Evolutionary conservation across 2,113 vertebrate species (phyloP), one percentile per base, ranked within the genome.

Genomic region (Chaetodon auriga): DNA sequence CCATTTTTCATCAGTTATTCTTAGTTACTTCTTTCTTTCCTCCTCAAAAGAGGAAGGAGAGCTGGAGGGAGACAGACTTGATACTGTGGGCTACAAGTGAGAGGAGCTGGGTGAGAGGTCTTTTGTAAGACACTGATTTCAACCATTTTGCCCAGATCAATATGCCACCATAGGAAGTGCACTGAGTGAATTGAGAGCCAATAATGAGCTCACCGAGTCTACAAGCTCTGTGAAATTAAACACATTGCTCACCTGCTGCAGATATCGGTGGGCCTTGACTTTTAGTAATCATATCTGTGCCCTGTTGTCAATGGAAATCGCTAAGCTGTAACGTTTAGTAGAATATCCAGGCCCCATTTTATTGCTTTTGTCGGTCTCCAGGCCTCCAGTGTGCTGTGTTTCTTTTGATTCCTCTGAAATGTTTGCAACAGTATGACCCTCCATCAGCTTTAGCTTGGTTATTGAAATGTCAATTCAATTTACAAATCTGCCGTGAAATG

Each of bases 191-290:
- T 90, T 81, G 81, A 92, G 90, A 83, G 87, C 87, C 83, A 82
- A 87, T 93, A 94, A 93, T 94, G 90, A 93, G 90, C 88, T 85
- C 78, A 62, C 81, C 1, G 48, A 80, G 80, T 88, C 86, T 90
- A 93, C 85, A 87, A 86, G 90, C 82, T 45, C 87, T 54, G 57
- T 80, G 81, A 90, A 93, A 94, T 94, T 91, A 93, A 94, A 93
- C 86, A 51, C 90, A 93, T 94, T 91, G 90, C 93, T 94, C 94
- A 94, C 89, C 87, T 88, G 82, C 88, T 83, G 87, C 89, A 81
- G 81, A 86, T 83, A 79, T 81, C 69, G 30, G 75, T 82, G 66
- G 77, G 76, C 80, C 43, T 88, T 54, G 75, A 82, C 71, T 88
- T 84, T 74, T 65, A 60, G 89, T 87, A 87, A 92, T 93, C 86